A percentile compares a stretch with the other conserved stretches of the same genome.
These are phyloP conservation scores for Phasianus colchicus DNA, from an alignment of 2,113 vertebrate species.

Conservation along the genomic window DNA sequence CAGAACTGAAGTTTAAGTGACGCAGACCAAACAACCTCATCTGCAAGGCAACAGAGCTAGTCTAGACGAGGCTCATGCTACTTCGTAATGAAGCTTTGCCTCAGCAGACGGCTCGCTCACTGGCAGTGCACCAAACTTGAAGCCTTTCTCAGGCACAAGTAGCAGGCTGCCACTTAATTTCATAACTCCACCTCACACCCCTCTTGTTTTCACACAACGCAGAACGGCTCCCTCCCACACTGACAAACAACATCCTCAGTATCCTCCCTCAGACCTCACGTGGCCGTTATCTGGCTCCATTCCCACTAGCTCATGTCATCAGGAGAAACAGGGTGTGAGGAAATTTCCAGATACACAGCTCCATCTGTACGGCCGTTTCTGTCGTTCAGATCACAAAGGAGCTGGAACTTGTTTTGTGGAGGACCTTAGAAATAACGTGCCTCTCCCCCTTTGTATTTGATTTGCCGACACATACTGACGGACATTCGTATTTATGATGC, in stretches of 20 bases:
- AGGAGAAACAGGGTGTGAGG: neutral
- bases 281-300: neutral
- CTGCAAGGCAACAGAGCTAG: neutral
- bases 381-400: constrained; percentile 20
- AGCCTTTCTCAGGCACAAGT: neutral
- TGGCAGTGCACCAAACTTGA: neutral
- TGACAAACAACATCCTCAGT: neutral
- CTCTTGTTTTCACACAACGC: neutral
- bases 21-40: neutral
- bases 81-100: neutral
- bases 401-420: constrained; percentile 56
- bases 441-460: constrained; percentile 42
- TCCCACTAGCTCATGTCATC: constrained; percentile 30
- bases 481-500: constrained; percentile 60
- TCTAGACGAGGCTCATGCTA: neutral
- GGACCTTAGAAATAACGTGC: constrained; percentile 51
- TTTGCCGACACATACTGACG: constrained; percentile 43
- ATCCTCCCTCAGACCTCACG: neutral
- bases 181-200: neutral
- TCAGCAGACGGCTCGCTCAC: neutral
- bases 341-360: neutral
- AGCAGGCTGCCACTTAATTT: neutral
- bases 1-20: neutral
- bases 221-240: neutral
- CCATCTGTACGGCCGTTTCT: neutral